A percentile compares a stretch with the other conserved stretches of the same genome.
Evolutionary conservation across 1,140 invertebrate species (phyloP).

Genomic region (Nasonia vitripennis): DNA sequence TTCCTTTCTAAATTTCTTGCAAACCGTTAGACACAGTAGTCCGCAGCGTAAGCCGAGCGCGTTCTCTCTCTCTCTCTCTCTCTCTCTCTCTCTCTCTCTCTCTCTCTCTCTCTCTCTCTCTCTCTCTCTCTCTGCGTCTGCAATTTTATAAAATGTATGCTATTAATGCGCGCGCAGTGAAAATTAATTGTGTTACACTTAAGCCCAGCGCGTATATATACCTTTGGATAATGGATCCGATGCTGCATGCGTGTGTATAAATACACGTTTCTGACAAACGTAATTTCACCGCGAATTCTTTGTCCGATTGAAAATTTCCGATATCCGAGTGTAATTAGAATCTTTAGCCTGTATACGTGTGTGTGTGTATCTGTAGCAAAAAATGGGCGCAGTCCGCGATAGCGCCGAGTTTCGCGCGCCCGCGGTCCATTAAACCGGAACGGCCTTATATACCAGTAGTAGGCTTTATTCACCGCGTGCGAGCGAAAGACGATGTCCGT

Average conservation of each 20-base stretch:
- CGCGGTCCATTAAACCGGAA: neutral
- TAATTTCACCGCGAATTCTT: neutral
- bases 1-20: neutral
- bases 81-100: no score
- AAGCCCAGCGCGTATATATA: neutral
- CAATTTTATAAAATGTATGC: neutral
- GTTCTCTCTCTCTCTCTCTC: neutral
- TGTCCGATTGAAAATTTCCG: neutral
- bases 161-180: neutral
- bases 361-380: no score
- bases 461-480: no score
- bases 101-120: neutral
- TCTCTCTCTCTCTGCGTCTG: neutral
- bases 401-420: neutral
- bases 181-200: neutral
- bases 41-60: no score
- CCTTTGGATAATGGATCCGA: no score
- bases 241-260: no score
- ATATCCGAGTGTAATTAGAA: neutral
- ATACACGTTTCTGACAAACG: no score
- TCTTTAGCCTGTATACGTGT: neutral
- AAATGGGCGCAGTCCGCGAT: no score
- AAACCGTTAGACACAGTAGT: neutral
- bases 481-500: neutral
- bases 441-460: neutral